Base-by-base conservation (phyloP, 2,113 vertebrate species). In the Antigone vipio region DNA sequence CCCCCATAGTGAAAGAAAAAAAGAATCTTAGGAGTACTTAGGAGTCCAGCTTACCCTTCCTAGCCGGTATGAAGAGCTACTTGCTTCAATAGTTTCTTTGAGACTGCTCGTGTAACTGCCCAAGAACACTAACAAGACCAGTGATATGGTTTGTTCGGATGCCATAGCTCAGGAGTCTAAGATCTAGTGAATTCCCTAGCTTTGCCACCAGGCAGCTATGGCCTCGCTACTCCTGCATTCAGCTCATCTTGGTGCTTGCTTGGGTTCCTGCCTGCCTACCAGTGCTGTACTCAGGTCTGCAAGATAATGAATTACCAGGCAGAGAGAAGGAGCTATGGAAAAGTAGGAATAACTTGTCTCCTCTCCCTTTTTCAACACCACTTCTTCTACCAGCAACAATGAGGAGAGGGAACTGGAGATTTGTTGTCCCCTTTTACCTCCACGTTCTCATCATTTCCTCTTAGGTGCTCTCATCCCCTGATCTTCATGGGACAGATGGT, bases 71-170 rank as follows among this genome's bases (percentile, higher is more conserved):
- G 9, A 89, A 86, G 16, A 62, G 9, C 17, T 77, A 45, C 15
- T 84, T 58, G 6, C 19, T 92, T 66, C 45, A 53, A 9, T 14
- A 84, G n/a, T 55, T 67, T 63, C 20, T 50, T 49, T 58, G 27
- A 77, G 24, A 11, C 4, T 4, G 29, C 34, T 63, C 85, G 10
- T 44, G 13, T 67, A 72, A 88, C 6, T 82, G 10, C 29, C 15
- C 9, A 85, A 47, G 50, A 93, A 64, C 6, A 69, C 19, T 8
- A 74, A 27, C 10, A 66, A n/a, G 8, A 67, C 19, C 20, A 76
- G 16, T 12, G 30, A 4, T 6, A 50, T 60, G 30, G 2, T 21
- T 81, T 78, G n/a, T 71, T 19, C 1, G 1, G 11, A 2, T 10
- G 17, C 6, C 34, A 44, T 6, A 66, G 45, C 32, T 87, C 59